Evolutionary conservation across 2,113 vertebrate species (phyloP), one percentile per base, ranked within the genome.

Genomic region (Scomber japonicus): DNA sequence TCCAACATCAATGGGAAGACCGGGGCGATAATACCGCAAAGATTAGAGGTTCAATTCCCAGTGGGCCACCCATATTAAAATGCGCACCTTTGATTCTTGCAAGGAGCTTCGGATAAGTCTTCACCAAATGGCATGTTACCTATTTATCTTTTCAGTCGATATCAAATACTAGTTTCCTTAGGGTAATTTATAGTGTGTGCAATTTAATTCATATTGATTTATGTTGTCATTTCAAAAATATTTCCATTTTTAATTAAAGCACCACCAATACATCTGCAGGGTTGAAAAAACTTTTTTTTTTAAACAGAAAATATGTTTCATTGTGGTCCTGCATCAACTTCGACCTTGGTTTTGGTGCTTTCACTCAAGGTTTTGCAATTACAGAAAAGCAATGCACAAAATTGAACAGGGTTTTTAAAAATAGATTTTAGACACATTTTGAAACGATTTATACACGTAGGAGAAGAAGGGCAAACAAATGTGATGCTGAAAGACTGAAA

Each of bases 31-130:
- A 82, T 62, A 82, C 17, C 17, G 63, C 15, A 75, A 69, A 71
- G 81, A 90, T 69, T 84, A 81, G 68, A 86, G 55, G 70, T 62
- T 79, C 68, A 78, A 53, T 53, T 81, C 72, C 72, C 71, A 44
- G 14, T 59, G 63, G 63, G 55, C 45, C 21, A 61, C 40, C 15
- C 51, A 24, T 55, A 46, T 40, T 84, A 46, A 87, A 86, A 84
- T 68, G 59, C 7, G 59, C 76, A 75, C 21, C 67, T 87, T 71
- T 80, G 75, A 77, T 70, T 86, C 65, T 59, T 65, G 49, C 61
- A 63, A 30, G 46, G 60, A 17, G 64, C 64, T 80, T 73, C 66
- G 55, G 19, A 62, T 44, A 59, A 61, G 30, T 63, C 7, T 60
- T 80, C 48, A 57, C 48, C 19, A 81, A 71, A 78, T 24, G 44